Base-by-base conservation (phyloP, 1,140 invertebrate species). In the Rhynchophorus ferrugineus region DNA sequence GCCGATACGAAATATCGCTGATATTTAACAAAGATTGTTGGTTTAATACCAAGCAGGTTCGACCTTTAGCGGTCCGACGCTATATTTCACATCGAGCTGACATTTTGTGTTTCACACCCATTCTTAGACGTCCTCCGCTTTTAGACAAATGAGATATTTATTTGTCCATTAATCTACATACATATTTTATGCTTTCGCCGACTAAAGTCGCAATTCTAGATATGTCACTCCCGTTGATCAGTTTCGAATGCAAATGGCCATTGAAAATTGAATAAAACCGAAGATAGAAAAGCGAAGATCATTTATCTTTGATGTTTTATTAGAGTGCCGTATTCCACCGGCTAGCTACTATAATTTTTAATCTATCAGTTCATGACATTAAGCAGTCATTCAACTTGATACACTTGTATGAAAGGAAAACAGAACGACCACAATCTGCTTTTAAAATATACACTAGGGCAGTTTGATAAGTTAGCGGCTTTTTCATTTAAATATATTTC, bases 161-260 rank as follows among this genome's bases (percentile, higher is more conserved):
- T 47, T 47, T 47, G 34, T 47, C 35, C 34, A 47, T 21, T 38
- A 47, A 47, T 47, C 19, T 36, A 24, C 11, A 16, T 24, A 47
- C 11, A 38, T 47, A 47, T 47, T 47, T 47, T 38, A 47, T 47
- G 45, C 45, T 47, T 47, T 47, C 16, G 45, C 45, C 35, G 35
- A 47, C 44, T 36, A 43, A 8, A 14, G 33, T 36, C 44, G 29
- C 44, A 36, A 16, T 47, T 24, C 19, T 11, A 22, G 35, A 47
- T 22, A 47, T 37, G 45, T 38, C 35, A 47, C 29, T 16, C 14
- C n/a, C 16, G 39, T 17, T 42, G 39, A 19, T 42, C 21, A 19
- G 21, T 19, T 19, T 19, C 3, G 33, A 9, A 13, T 34, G 9
- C 9, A 34, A 34, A 34, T 13, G 13, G n/a, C n/a, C n/a, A n/a